A percentile compares a stretch with the other conserved stretches of the same genome.
These are phyloP conservation scores for Mus minutoides DNA, from an alignment of 2,797 vertebrate genomes.

Conservation along the genomic window DNA sequence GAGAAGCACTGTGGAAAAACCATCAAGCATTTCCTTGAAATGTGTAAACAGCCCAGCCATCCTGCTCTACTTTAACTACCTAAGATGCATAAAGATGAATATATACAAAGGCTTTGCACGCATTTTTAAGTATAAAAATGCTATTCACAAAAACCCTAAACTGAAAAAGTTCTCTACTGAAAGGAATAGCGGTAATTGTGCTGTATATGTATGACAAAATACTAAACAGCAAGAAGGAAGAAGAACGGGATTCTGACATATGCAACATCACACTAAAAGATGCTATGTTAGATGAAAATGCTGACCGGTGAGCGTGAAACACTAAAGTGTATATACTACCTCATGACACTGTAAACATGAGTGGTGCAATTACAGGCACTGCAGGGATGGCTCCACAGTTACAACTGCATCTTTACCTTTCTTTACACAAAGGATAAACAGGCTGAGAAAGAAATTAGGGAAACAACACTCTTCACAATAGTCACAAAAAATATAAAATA, in stretches of 20 bases:
- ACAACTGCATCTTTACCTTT: too few species aligned
- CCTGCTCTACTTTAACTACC: conserved; percentile 34
- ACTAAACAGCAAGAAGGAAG: not conserved
- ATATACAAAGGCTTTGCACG: not conserved
- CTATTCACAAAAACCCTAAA: conserved; percentile 1
- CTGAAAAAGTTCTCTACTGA: not conserved
- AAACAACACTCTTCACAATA: too few species aligned
- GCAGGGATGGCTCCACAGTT: not conserved
- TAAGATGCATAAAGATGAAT: conserved; percentile 17
- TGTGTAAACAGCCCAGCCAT: not conserved
- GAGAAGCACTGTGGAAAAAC: not conserved
- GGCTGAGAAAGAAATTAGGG: too few species aligned
- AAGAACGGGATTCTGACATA: not conserved
- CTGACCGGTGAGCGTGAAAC: not conserved
- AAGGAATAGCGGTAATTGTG: not conserved
- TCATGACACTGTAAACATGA: not conserved
- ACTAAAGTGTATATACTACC: not conserved
- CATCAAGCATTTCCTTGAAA: not conserved
- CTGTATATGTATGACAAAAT: not conserved
- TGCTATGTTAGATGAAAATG: not conserved
- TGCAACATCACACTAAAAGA: not conserved
- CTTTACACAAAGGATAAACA: too few species aligned
- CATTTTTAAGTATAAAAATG: not conserved
- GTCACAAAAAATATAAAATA: too few species aligned
- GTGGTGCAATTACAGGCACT: not conserved